Evolutionary conservation across 2,888 invertebrate species (phyloP), one percentile per base, ranked within the genome.

Genomic region (Tenthredo notha): DNA sequence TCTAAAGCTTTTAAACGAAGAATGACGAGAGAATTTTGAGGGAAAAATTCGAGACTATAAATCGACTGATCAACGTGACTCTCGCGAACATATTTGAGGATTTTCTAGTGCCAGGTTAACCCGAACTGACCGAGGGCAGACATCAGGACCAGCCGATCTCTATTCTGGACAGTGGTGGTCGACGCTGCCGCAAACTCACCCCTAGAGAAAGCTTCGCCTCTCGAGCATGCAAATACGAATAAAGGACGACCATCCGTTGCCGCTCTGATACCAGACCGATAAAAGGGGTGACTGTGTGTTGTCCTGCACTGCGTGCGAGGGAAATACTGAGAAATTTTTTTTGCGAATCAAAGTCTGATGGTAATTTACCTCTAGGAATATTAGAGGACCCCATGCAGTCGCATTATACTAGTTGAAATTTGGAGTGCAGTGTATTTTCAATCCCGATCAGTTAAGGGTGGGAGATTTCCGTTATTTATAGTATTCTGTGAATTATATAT

Each of bases 71-170:
- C 67, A 67, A 67, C 29, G 18, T 61, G 61, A 61, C 61, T 67
- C 33, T 4, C 33, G 67, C 18, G 33, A 67, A 67, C 29, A 33
- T 67, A 67, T 67, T 67, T 67, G 29, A 33, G 67, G 67, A 67
- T 67, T 67, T 67, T 67, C 33, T 15, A 33, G 33, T 33, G 33
- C 67, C 67, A 33, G 67, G 67, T 29, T 67, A 33, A 67, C 29
- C 67, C 33, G 67, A 2, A 33, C 33, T 50, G 54, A n/a, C 54
- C 29, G 50, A 29, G 50, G 54, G 77, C 80, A 80, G 80, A 80
- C 80, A 80, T 80, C 80, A 40, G 80, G 80, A 61, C 77, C 25
- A 80, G 80, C 80, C 80, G 80, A 80, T 80, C 80, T 80, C 80
- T 40, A 61, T 61, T 61, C 80, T 58, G 80, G 61, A 61, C 61